Evolutionary conservation across 1,140 invertebrate genomes (phyloP).

Genomic region (Chironomus striatipennis): DNA sequence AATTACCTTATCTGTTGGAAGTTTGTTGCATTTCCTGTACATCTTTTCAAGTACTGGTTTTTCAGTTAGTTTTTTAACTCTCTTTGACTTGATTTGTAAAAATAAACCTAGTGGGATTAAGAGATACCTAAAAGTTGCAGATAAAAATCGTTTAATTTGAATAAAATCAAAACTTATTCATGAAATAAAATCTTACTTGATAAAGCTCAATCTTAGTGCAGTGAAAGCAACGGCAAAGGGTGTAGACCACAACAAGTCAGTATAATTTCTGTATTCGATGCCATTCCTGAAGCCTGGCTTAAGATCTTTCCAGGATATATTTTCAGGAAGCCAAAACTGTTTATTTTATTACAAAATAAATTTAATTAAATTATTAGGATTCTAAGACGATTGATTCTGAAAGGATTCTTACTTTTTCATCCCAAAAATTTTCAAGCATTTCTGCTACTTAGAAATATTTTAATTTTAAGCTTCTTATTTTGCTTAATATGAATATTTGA

Average conservation of each 20-base stretch:
- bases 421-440: no score
- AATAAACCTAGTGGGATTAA: background rate
- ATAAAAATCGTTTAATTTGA: no score
- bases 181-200: constrained; percentile 67
- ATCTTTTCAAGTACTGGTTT: background rate
- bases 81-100: background rate
- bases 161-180: no score
- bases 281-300: constrained; percentile 63
- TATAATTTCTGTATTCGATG: constrained; percentile 70
- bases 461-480: no score
- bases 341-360: no score
- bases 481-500: no score
- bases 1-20: background rate
- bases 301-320: constrained; percentile 78
- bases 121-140: background rate
- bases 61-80: background rate
- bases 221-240: constrained; percentile 70
- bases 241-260: constrained; percentile 71
- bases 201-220: constrained; percentile 61
- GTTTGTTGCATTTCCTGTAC: background rate
- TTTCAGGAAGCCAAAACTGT: constrained; percentile 80
- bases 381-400: no score
- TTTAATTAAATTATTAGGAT: no score
- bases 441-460: no score
- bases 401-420: no score